Conservation (phyloP, 2,113 vertebrate genomes). For the Odobenus rosmarus region DNA sequence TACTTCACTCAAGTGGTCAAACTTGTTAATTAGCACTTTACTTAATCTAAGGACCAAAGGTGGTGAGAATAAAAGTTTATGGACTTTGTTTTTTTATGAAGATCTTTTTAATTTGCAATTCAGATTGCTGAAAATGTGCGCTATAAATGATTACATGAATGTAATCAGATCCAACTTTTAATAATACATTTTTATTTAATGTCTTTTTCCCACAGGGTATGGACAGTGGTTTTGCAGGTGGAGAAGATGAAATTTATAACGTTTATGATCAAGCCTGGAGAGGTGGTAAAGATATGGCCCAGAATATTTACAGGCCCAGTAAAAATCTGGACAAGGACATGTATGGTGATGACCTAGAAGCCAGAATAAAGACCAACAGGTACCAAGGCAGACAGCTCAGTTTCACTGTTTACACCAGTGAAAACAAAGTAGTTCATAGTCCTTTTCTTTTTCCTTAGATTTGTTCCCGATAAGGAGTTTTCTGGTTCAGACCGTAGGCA, state of each 20-base stretch:
- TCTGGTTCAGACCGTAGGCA: conserved; percentile 93
- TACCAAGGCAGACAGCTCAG: conserved; percentile 74
- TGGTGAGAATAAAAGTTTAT: neutral
- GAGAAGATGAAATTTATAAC: conserved; percentile 97
- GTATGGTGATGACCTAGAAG: conserved; percentile 94
- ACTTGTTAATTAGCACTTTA: neutral
- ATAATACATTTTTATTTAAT: conserved; percentile 28
- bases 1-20: neutral
- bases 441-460: conserved; percentile 85
- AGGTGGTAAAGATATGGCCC: conserved; percentile 94
- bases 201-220: conserved; percentile 89
- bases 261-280: conserved; percentile 98
- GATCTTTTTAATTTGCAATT: conserved; percentile 31
- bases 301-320: conserved; percentile 96
- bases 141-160: conserved; percentile 8
- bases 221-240: conserved; percentile 98
- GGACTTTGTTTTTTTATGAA: neutral
- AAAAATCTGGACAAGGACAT: conserved; percentile 96
- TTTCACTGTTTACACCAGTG: neutral
- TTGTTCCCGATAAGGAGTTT: conserved; percentile 97
- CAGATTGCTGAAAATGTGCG: conserved; percentile 16
- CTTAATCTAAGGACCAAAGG: neutral
- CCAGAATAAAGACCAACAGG: conserved; percentile 94
- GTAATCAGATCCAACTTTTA: conserved; percentile 27
- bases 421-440: neutral